Evolutionary conservation across 2,888 invertebrate genomes (phyloP).

Genomic region (Ptychoptera contaminata): DNA sequence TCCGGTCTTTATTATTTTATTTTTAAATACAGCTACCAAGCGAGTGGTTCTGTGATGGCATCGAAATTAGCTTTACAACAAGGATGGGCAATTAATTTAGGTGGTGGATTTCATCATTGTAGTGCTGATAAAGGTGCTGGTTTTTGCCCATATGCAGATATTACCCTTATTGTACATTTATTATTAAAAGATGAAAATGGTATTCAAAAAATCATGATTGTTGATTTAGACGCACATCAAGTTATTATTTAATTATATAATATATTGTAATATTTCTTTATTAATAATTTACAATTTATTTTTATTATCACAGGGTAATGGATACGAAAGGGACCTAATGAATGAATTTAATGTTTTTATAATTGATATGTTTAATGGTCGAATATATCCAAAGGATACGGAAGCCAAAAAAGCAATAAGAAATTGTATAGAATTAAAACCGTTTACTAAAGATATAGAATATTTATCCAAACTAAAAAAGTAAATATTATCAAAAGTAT

Average conservation of each 20-base stretch:
- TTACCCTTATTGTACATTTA: constrained; percentile 58
- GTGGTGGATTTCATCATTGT: constrained; percentile 87
- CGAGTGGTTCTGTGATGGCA: constrained; percentile 69
- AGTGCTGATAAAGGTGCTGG: constrained; percentile 61
- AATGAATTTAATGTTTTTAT: constrained; percentile 61
- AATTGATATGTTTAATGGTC: constrained; percentile 69
- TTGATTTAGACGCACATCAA: constrained; percentile 88
- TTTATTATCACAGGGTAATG: constrained; percentile 30
- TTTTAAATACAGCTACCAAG: constrained; percentile 41
- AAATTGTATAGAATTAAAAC: constrained; percentile 48
- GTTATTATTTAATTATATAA: constrained; percentile 40
- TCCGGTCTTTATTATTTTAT: constrained; percentile 3
- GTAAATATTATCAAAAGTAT: constrained; percentile 35
- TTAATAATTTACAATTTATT: no score
- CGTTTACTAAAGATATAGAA: constrained; percentile 45
- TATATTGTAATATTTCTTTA: neutral
- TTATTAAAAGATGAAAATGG: constrained; percentile 38
- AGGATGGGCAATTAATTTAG: constrained; percentile 82
- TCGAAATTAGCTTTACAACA: constrained; percentile 66
- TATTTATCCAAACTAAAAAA: constrained; percentile 50
- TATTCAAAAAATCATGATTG: constrained; percentile 62
- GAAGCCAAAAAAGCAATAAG: constrained; percentile 56
- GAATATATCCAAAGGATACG: constrained; percentile 66
- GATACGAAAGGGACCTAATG: constrained; percentile 62
- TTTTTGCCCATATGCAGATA: constrained; percentile 83